Evolutionary conservation across 1,140 invertebrate species (phyloP).

Genomic region (Diorhabda elongata): DNA sequence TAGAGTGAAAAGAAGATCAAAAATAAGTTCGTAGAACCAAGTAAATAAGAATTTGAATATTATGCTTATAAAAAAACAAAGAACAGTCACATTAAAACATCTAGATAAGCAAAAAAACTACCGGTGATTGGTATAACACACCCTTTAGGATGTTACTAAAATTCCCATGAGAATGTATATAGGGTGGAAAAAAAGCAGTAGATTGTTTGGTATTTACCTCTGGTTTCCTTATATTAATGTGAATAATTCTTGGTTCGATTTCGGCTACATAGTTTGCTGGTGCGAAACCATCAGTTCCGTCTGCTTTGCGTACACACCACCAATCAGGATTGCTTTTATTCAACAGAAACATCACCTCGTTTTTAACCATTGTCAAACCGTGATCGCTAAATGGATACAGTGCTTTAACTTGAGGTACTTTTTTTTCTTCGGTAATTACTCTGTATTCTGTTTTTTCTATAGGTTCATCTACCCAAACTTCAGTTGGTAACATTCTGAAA

Average conservation of each 20-base stretch:
- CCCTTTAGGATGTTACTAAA: no score
- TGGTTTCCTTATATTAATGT: constrained; percentile 77
- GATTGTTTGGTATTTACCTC: constrained; percentile 54
- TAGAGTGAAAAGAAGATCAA: no score
- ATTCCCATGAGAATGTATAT: no score
- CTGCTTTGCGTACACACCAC: constrained; percentile 94
- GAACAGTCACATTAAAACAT: no score
- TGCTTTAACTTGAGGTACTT: constrained; percentile 84
- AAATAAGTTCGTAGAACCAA: no score
- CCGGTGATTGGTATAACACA: no score
- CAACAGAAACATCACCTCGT: constrained; percentile 89
- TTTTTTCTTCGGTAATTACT: constrained; percentile 78
- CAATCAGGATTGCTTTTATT: constrained; percentile 96
- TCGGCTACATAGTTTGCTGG: constrained; percentile 96
- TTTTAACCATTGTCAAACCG: constrained; percentile 89
- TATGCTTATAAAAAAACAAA: no score
- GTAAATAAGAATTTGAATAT: no score
- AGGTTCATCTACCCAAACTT: constrained; percentile 87
- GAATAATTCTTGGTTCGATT: constrained; percentile 80
- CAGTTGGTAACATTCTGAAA: constrained; percentile 69
- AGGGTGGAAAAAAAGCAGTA: no score
- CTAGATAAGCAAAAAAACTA: no score
- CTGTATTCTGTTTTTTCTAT: constrained; percentile 79
- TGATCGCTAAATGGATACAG: constrained; percentile 90
- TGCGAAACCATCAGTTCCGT: constrained; percentile 92